Percentiles rank a stretch among this genome's conserved stretches.
Evolutionary conservation across 2,113 vertebrate species (phyloP).

Genomic region (Seriola rivoliana): DNA sequence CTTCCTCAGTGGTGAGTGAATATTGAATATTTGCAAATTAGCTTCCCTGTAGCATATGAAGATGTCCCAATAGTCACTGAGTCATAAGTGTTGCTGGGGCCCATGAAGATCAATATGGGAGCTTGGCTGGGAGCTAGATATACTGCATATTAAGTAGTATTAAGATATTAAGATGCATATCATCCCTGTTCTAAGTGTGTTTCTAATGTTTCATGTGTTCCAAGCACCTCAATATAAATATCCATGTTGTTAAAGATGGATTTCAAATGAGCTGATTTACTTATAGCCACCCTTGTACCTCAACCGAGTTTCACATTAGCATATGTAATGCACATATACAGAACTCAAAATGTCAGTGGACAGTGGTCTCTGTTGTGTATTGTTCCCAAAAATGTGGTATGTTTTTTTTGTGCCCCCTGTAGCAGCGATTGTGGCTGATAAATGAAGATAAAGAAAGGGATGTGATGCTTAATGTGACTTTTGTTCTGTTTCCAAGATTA

Average conservation of each 20-base stretch:
- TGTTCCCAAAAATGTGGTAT: not conserved
- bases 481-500: not conserved
- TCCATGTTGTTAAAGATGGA: slow-evolving; percentile 18
- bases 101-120: slow-evolving; percentile 12
- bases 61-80: slow-evolving; percentile 19
- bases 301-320: not conserved
- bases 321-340: not conserved
- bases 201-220: not conserved
- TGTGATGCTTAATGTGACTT: not conserved
- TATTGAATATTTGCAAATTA: slow-evolving; percentile 80
- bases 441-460: not conserved
- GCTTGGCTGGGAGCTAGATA: slow-evolving; percentile 3
- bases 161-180: not conserved
- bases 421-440: not conserved
- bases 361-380: not conserved
- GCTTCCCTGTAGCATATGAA: slow-evolving; percentile 42
- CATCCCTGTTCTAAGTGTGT: not conserved
- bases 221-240: not conserved
- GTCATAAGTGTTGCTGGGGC: slow-evolving; percentile 24
- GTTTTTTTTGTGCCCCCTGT: slow-evolving; percentile 1
- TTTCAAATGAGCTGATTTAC: slow-evolving; percentile 28
- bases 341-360: not conserved
- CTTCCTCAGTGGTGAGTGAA: slow-evolving; percentile 67
- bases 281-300: not conserved
- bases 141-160: not conserved